Evolutionary conservation across 2,113 vertebrate species (phyloP), one percentile per base, ranked within the genome.

Genomic region (Jacana jacana): DNA sequence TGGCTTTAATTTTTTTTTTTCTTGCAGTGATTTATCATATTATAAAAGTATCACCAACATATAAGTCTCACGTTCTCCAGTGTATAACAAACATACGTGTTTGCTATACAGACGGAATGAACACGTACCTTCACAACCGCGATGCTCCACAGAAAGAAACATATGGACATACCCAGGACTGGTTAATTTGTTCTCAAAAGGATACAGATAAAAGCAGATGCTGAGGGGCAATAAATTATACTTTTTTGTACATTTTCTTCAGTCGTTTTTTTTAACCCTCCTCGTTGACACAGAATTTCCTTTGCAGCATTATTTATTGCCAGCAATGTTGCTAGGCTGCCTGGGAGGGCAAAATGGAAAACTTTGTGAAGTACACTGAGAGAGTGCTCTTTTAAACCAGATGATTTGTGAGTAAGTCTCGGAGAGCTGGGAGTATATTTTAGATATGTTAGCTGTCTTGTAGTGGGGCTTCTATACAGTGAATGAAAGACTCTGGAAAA

Each of bases 171-270:
- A 72, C 6, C 65, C 94, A 96, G 60, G 63, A 72, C 78, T 95
- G 96, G 88, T 96, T 97, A 93, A 97, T 97, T 96, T 97, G 76
- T 95, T 97, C 96, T 93, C 91, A 95, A 83, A 88, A 91, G 87
- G 78, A 89, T 94, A 95, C 81, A 97, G 95, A 97, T 96, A 97
- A 97, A 97, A 97, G 91, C 94, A 94, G 95, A 96, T 95, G 86
- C 81, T 97, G 85, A 86, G 86, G 80, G 69, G 89, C 83, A 97
- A 95, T 97, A 98, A 98, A 97, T 97, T 95, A 95, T 52, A 39
- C 24, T 81, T 73, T 88, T 84, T 91, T 84, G 33, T 87, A 57
- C 83, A 84, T 92, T 97, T 97, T 96, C 95, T 94, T 96, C 66
- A 91, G 86, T 90, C 16, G 1, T 3, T 79, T 83, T 95, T 95